phyloP scores from a whole-genome alignment of 2,888 invertebrate genomes.

The Tetranychus piercei region DNA sequence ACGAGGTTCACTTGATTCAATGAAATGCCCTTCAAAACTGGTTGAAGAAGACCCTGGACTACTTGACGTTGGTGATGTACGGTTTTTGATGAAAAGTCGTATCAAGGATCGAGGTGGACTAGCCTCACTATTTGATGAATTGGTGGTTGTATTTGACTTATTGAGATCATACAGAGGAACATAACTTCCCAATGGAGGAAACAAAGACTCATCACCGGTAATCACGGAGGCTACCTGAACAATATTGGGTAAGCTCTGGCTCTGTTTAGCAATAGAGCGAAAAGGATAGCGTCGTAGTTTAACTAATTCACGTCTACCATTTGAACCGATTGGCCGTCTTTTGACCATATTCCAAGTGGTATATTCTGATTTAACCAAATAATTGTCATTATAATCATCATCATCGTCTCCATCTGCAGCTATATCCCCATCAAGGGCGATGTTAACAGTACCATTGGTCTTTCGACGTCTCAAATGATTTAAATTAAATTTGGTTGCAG shows the following conservation, averaged over 20 bases:
- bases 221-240: conserved; percentile 22
- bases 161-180: conserved; percentile 31
- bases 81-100: conserved; percentile 67
- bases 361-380: not conserved
- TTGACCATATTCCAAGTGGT: not conserved
- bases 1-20: conserved; percentile 34
- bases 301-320: not conserved
- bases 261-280: conserved; percentile 19
- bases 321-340: not conserved
- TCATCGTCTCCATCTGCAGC: not conserved
- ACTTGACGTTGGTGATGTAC: conserved; percentile 43
- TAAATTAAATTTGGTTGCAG: not conserved
- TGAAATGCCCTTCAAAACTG: conserved; percentile 50
- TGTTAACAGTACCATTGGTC: not conserved
- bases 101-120: conserved; percentile 42
- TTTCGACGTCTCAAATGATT: not conserved
- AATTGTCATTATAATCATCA: not conserved
- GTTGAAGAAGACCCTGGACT: conserved; percentile 47
- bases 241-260: conserved; percentile 27
- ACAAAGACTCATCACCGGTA: conserved; percentile 12
- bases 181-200: conserved; percentile 4
- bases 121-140: conserved; percentile 17
- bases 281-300: not conserved
- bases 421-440: not conserved
- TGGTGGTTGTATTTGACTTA: conserved; percentile 23